These are phyloP conservation scores for Phaedon cochleariae DNA, from an alignment of 2,888 invertebrate species.

Conservation along the genomic window DNA sequence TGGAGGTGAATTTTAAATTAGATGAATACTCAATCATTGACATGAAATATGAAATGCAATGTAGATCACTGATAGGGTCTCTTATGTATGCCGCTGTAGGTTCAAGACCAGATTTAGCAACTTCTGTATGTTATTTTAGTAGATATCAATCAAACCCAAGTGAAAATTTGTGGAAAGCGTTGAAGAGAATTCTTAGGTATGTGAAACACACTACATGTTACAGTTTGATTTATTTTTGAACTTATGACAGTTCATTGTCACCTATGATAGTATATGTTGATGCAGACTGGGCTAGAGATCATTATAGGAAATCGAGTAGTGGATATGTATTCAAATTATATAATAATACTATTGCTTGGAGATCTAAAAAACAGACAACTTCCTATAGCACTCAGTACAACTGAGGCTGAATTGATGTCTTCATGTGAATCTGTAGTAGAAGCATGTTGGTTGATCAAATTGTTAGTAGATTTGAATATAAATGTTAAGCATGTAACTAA, in stretches of 20 bases:
- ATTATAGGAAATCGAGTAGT: slow-evolving; percentile 13
- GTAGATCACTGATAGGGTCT: slow-evolving; percentile 14
- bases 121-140: slow-evolving; percentile 9
- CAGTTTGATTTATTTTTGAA: background rate
- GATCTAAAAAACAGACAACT: slow-evolving; percentile 1
- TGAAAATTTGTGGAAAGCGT: slow-evolving; percentile 12
- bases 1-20: slow-evolving; percentile 18
- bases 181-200: slow-evolving; percentile 15
- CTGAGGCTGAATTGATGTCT: slow-evolving; percentile 13
- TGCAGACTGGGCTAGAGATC: slow-evolving; percentile 16
- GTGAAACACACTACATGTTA: slow-evolving; percentile 7
- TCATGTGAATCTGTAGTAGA: slow-evolving; percentile 7
- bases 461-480: slow-evolving; percentile 8
- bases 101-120: slow-evolving; percentile 16
- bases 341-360: slow-evolving; percentile 15
- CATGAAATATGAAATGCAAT: slow-evolving; percentile 13
- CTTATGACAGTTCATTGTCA: background rate
- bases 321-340: slow-evolving; percentile 12
- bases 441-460: slow-evolving; percentile 3
- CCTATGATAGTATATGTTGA: slow-evolving; percentile 11
- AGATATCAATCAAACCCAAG: slow-evolving; percentile 13
- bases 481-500: no score
- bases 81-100: slow-evolving; percentile 18
- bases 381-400: slow-evolving; percentile 10
- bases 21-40: background rate